A percentile compares a stretch with the other conserved stretches of the same genome.
These are phyloP conservation scores for Neodon shergylaensis DNA, from an alignment of 2,113 vertebrate species.

Conservation along the genomic window DNA sequence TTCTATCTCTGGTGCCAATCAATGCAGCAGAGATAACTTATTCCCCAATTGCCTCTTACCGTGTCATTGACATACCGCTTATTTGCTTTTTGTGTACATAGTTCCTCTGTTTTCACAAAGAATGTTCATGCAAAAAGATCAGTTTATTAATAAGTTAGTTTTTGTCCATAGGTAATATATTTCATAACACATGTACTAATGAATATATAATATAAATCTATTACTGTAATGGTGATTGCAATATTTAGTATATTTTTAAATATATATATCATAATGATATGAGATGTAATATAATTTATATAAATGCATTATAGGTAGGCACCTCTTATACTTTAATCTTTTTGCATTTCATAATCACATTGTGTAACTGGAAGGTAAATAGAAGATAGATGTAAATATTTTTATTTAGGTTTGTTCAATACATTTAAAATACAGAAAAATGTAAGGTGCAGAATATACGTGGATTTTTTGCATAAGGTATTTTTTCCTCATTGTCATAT, in stretches of 20 bases:
- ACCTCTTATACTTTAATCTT: background rate
- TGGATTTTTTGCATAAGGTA: background rate
- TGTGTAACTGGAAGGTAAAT: background rate
- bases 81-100: background rate
- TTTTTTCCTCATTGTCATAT: background rate
- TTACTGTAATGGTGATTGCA: background rate
- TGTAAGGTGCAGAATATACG: background rate
- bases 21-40: background rate
- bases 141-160: background rate
- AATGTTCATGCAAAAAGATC: background rate
- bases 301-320: background rate
- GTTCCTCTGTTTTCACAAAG: slow-evolving; percentile 12
- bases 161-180: background rate
- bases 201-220: background rate
- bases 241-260: background rate
- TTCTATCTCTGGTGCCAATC: background rate
- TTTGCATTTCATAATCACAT: slow-evolving; percentile 25
- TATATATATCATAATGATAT: background rate
- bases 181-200: background rate
- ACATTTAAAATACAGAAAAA: background rate
- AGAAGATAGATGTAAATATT: background rate
- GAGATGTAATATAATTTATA: background rate
- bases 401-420: background rate
- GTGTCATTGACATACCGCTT: background rate
- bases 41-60: background rate